These are phyloP conservation scores for Premnoplex brunnescens DNA, from an alignment of 2,797 vertebrate genomes.

Conservation along the genomic window DNA sequence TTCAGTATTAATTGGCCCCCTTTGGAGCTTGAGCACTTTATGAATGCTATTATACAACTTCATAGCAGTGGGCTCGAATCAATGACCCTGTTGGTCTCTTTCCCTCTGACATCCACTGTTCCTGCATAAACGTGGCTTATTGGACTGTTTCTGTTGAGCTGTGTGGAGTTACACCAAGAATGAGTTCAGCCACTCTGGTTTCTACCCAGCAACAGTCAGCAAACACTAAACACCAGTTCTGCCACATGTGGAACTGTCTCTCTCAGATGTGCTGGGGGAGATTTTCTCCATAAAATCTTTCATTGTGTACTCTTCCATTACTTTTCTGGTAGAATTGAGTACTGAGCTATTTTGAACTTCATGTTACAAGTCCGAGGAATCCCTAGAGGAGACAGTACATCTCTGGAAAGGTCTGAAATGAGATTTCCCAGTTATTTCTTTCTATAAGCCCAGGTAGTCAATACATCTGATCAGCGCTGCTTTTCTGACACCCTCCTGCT, in stretches of 20 bases:
- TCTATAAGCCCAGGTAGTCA: background rate
- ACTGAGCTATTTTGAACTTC: background rate
- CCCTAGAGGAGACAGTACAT: background rate
- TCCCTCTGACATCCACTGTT: background rate
- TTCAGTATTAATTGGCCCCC: slow-evolving; percentile 20
- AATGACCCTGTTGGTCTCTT: background rate
- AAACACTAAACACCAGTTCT: background rate
- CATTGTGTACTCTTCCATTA: rapidly evolving
- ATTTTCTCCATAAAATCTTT: background rate
- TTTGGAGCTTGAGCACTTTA: background rate
- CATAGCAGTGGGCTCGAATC: background rate
- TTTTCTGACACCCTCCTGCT: background rate
- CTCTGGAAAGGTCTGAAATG: background rate
- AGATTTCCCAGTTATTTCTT: background rate
- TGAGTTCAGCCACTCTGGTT: background rate
- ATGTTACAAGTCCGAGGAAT: background rate
- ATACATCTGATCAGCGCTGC: background rate
- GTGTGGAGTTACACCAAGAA: background rate
- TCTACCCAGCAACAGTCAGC: background rate
- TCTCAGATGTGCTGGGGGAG: background rate
- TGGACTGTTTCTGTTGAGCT: background rate
- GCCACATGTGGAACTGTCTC: background rate
- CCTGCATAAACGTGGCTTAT: background rate
- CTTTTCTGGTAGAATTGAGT: background rate
- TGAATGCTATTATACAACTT: background rate